phyloP scores from a whole-genome alignment of 2,888 invertebrate species.

The Mallateleia sp. region DNA sequence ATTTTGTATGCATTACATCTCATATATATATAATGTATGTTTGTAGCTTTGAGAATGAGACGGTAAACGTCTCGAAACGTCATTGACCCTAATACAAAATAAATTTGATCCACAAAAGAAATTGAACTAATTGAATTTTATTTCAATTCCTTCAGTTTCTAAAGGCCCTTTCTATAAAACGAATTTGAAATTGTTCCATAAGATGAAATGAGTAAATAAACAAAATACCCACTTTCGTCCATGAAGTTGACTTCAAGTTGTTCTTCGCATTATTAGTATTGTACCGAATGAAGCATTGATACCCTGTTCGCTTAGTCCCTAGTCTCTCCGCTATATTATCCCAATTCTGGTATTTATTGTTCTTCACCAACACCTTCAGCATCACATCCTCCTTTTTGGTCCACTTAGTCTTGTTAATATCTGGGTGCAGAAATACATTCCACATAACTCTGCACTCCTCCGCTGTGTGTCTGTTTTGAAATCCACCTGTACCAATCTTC shows the following conservation, averaged over 20 bases:
- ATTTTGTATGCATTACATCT: no score
- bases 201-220: no score
- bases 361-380: conserved; percentile 88
- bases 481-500: conserved; percentile 89
- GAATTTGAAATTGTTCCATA: no score
- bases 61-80: no score
- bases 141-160: no score
- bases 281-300: conserved; percentile 93
- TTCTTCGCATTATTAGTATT: conserved; percentile 89
- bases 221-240: conserved; percentile 68
- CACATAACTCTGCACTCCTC: conserved; percentile 93
- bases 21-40: no score
- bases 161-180: no score
- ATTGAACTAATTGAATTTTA: no score
- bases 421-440: conserved; percentile 93
- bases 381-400: conserved; percentile 90
- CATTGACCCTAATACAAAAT: no score
- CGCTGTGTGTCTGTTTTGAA: conserved; percentile 91
- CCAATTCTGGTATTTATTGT: conserved; percentile 92
- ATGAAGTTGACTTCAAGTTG: conserved; percentile 63
- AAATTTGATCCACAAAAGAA: no score
- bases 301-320: conserved; percentile 91
- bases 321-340: conserved; percentile 91
- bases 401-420: conserved; percentile 92
- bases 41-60: no score